Base-by-base conservation (phyloP, 2,113 vertebrate genomes). In the Lamprotornis superbus region DNA sequence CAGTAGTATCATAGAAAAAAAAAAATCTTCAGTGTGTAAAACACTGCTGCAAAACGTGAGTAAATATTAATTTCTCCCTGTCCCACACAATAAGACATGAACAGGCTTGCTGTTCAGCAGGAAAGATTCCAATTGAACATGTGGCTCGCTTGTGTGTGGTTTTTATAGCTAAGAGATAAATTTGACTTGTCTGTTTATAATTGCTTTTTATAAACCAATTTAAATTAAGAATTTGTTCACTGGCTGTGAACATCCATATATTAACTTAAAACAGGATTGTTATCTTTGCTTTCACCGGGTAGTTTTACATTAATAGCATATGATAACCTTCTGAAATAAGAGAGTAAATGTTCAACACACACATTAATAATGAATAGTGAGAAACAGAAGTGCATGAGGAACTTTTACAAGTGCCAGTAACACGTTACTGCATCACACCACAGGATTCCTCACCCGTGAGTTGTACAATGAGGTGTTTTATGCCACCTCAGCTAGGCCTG, bases 131-230 rank as follows among this genome's bases (percentile, higher is more conserved):
- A 4, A 64, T 31, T 67, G 79, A 73, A 78, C 73, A 74, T 42
- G 69, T 67, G 83, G 60, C 64, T 87, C 42, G 35, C 44, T 71
- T 82, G 56, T 14, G 1, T 55, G 33, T 50, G 27, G 64, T 85
- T 95, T 91, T 95, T 91, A 84, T 64, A 82, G 69, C 73, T 31
- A 73, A 57, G 60, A 81, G 65, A 93, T 84, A 78, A 87, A 82
- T 96, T 79, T 90, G 33, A 87, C 84, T 95, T 86, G 57, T 77
- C 85, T 77, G 60, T 79, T 95, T 83, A 83, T 90, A 94, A 94
- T 86, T 92, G 71, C 39, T 95, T 93, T 93, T 90, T 86, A 91
- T 83, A 86, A 92, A 93, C 31, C 59, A 76, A 57, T 92, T 95
- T 87, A 87, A 96, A 90, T 83, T 79, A 94, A 78, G 84, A 88